Evolutionary conservation across 2,888 invertebrate species (phyloP), one percentile per base, ranked within the genome.

Genomic region (Idaea aversata): DNA sequence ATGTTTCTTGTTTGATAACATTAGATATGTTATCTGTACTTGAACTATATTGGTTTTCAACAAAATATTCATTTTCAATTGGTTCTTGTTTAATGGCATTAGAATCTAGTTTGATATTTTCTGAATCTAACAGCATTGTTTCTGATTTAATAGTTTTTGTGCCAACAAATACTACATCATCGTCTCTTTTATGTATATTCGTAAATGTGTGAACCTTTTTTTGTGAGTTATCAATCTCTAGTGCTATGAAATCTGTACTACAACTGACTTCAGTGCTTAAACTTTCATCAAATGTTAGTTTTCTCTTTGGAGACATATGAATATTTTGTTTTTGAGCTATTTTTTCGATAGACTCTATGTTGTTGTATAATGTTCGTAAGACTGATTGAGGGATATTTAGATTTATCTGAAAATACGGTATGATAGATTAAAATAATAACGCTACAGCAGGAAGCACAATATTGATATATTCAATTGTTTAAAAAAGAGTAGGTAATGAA

Each of bases 351-450:
- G 69, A 69, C 65, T 75, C 68, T 62, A 91, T 77, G 65, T 87
- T 85, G 59, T 70, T 81, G 59, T 81, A 75, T 25, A 91, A 68
- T 61, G 73, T 72, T 61, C 70, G 64, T 60, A 86, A 66, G 10
- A 91, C 80, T 61, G 74, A 63, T 34, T 75, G 71, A 63, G 91
- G 90, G 47, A 91, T 79, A 65, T 73, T 78, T 15, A 91, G 74
- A 47, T 77, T 77, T 61, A 89, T 78, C 90, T 91, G 68, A 36
- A 75, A 63, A 34, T 57, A 15, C 6, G n/a, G n/a, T 15, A 25
- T 3, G 25, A 25, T n/a, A n/a, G n/a, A n/a, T n/a, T n/a, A n/a
- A n/a, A n/a, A n/a, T n/a, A n/a, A n/a, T n/a, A n/a, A n/a, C n/a
- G n/a, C n/a, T n/a, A n/a, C n/a, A n/a, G n/a, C n/a, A n/a, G n/a